These are phyloP conservation scores for Phataginus tetradactyla DNA, from an alignment of 2,797 vertebrate species.

Conservation along the genomic window DNA sequence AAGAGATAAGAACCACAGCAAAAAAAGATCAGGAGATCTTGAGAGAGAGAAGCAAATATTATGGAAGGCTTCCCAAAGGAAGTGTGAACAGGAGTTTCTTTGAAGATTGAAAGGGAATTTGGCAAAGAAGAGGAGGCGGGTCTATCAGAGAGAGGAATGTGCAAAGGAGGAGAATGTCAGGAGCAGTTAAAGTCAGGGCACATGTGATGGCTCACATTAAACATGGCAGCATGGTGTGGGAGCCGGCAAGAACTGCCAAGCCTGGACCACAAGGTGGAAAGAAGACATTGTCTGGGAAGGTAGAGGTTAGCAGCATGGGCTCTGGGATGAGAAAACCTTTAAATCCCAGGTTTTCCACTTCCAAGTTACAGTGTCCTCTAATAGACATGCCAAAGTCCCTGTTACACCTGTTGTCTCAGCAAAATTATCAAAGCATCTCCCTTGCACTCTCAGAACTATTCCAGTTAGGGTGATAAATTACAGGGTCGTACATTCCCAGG, in stretches of 20 bases:
- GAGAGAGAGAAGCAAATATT: not conserved
- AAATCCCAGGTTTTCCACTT: not conserved
- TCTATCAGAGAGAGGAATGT: accelerated
- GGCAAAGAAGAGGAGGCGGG: not conserved
- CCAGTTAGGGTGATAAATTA: not conserved
- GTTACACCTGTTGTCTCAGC: not conserved
- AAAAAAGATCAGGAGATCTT: not conserved
- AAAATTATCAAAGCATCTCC: not conserved
- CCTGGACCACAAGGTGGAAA: not conserved
- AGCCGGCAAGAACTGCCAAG: not conserved
- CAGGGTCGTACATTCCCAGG: not conserved
- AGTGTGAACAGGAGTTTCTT: not conserved
- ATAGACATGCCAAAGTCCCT: not conserved
- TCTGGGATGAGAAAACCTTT: not conserved
- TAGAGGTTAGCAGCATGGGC: accelerated
- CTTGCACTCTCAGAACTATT: not conserved
- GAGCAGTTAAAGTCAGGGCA: not conserved
- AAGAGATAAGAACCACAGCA: not conserved
- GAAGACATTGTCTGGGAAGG: not conserved
- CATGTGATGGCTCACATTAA: accelerated
- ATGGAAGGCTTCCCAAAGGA: not conserved
- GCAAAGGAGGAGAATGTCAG: accelerated
- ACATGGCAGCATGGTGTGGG: accelerated
- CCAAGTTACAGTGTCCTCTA: not conserved
- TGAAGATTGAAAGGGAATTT: not conserved